Percentiles rank a stretch among this genome's conserved stretches.
Conservation (phyloP, 2,888 invertebrate genomes). For the Papilio gigon region DNA sequence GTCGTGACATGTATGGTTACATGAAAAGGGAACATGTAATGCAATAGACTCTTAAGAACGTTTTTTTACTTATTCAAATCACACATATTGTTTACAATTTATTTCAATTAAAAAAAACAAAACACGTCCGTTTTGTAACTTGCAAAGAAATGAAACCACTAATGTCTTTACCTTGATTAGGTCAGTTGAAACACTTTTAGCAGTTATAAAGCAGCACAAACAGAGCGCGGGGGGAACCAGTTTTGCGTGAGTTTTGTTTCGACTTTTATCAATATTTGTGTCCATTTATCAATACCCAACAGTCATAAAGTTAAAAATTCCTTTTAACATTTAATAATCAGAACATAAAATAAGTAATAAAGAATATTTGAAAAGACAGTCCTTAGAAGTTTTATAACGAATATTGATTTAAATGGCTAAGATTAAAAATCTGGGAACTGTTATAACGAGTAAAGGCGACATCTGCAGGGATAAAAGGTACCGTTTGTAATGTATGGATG, state of each 20-base stretch:
- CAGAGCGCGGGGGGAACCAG: slow-evolving; percentile 47
- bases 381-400: slow-evolving; percentile 80
- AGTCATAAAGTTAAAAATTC: slow-evolving; percentile 76
- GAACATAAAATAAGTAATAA: slow-evolving; percentile 79
- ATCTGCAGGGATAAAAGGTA: slow-evolving; percentile 52
- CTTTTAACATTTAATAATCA: slow-evolving; percentile 67
- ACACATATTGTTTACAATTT: too few relatives aligned
- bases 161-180: not conserved
- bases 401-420: slow-evolving; percentile 81
- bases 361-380: slow-evolving; percentile 74
- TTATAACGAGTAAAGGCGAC: slow-evolving; percentile 77
- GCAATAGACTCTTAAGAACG: too few relatives aligned
- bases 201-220: slow-evolving; percentile 28
- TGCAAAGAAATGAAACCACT: not conserved
- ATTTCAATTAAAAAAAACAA: too few relatives aligned
- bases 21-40: too few relatives aligned
- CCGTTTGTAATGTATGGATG: slow-evolving; percentile 58
- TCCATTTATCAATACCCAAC: slow-evolving; percentile 70
- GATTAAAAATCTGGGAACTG: slow-evolving; percentile 80
- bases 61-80: too few relatives aligned
- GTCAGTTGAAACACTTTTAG: slow-evolving; percentile 28
- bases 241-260: slow-evolving; percentile 48
- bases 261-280: slow-evolving; percentile 61
- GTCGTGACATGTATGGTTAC: too few relatives aligned
- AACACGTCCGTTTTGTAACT: not conserved